phyloP scores from a whole-genome alignment of 2,888 invertebrate species.

The Marasmarcha lunaedactyla region DNA sequence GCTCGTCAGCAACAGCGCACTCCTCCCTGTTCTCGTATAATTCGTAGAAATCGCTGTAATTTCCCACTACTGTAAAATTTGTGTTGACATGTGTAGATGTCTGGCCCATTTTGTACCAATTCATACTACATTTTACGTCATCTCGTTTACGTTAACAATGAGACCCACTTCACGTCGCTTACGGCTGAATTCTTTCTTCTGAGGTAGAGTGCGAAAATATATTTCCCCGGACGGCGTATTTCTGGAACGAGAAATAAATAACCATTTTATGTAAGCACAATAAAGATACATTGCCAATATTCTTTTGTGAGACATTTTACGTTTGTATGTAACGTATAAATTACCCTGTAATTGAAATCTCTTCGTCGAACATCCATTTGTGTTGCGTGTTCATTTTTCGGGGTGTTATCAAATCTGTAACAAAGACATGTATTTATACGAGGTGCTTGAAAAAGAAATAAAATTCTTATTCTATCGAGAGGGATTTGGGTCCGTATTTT shows the following conservation, averaged over 20 bases:
- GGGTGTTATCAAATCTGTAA: conserved; percentile 37
- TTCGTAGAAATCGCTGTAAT: conserved; percentile 38
- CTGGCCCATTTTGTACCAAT: conserved; percentile 45
- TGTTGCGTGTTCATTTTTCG: conserved; percentile 42
- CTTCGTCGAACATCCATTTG: conserved; percentile 38
- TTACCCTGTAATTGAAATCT: conserved; percentile 38
- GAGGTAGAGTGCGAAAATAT: conserved; percentile 13
- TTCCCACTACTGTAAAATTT: conserved; percentile 34
- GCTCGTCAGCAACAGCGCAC: conserved; percentile 53
- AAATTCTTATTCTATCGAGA: conserved; percentile 10
- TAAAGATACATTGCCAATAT: conserved; percentile 18
- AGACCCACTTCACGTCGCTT: background rate
- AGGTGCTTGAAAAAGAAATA: conserved; percentile 19
- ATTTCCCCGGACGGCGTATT: conserved; percentile 35
- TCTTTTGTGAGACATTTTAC: conserved; percentile 11
- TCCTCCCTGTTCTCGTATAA: conserved; percentile 48
- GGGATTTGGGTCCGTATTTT: no score
- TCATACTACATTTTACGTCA: conserved; percentile 42
- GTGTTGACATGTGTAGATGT: conserved; percentile 36
- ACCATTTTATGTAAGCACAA: conserved; percentile 15
- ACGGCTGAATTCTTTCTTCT: conserved; percentile 24
- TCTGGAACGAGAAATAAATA: conserved; percentile 40
- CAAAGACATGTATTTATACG: conserved; percentile 30
- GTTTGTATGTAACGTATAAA: conserved; percentile 18
- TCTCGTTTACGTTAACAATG: conserved; percentile 23